Conservation (phyloP, 2,888 invertebrate species). For the Capitulum mitella region DNA sequence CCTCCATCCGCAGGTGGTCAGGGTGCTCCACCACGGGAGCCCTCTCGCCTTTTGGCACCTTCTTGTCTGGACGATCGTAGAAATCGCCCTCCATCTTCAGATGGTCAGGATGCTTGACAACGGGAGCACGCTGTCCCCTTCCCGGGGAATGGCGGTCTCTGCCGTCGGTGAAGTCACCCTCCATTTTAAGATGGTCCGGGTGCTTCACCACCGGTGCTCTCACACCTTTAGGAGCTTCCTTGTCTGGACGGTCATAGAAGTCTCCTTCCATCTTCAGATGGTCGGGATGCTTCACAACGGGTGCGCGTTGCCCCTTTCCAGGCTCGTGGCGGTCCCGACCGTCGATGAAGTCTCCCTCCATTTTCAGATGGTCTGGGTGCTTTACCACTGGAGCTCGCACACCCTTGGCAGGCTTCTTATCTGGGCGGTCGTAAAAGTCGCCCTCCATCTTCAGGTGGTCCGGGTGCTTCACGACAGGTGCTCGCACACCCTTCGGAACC, state of each 20-base stretch:
- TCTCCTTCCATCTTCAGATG: constrained; percentile 34
- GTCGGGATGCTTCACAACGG: not conserved
- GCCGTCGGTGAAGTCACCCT: constrained; percentile 44
- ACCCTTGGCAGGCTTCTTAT: not conserved
- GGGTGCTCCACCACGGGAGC: constrained; percentile 31
- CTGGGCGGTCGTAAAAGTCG: not conserved
- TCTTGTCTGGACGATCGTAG: too few relatives aligned
- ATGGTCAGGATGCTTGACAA: too few relatives aligned
- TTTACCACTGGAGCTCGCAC: not conserved
- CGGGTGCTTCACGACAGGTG: not conserved
- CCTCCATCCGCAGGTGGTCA: constrained; percentile 35
- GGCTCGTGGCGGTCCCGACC: not conserved
- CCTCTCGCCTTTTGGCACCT: constrained; percentile 30
- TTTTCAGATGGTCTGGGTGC: not conserved
- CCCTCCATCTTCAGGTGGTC: not conserved
- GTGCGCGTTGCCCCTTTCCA: not conserved
- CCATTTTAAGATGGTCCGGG: constrained; percentile 50
- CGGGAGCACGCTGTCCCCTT: too few relatives aligned
- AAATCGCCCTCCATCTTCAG: constrained; percentile 46
- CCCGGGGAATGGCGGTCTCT: too few relatives aligned
- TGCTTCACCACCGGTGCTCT: constrained; percentile 38
- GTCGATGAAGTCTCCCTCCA: not conserved
- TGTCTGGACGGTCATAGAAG: constrained; percentile 37
- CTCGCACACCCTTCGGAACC: not conserved
- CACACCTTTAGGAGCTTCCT: constrained; percentile 39